Base-by-base conservation (phyloP, 2,888 invertebrate genomes). In the Lamproptera curius region DNA sequence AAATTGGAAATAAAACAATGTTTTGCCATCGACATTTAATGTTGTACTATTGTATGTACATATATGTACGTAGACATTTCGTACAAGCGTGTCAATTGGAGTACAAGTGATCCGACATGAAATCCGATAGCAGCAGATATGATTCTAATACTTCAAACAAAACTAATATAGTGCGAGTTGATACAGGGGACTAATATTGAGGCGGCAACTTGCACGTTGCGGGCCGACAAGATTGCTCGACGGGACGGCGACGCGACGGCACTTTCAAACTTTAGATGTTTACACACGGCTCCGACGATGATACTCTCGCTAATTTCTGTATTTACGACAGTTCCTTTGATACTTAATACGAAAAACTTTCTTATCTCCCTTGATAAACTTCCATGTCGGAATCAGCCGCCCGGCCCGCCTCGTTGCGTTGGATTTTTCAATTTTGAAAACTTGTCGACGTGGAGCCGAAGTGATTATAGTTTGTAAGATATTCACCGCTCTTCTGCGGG, bases 301-400 rank as follows among this genome's bases (percentile, higher is more conserved):
- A 76, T 75, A 74, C 76, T 71, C 70, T 63, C 61, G 68, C 78
- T 82, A 82, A 83, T 83, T 80, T 73, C 73, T 66, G 68, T 78
- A 80, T 82, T 83, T 79, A 81, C 74, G 76, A 73, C 74, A 72
- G 67, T 72, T 73, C 66, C 71, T 68, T 72, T 69, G 70, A 71
- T 73, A 72, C 73, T 73, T 74, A 70, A 70, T 71, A 74, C 70
- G 73, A 81, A 76, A 78, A 76, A 79, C 67, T 78, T 76, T 65
- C 63, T 71, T 70, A 71, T 72, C 67, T 65, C 59, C 57, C 61
- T 58, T 68, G 65, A 70, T 67, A 73, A 73, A 68, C 65, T 67
- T 59, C 53, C 40, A 62, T 64, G 60, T 61, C 62, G 58, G 62
- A 66, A 73, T 73, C 67, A 69, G 63, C 70, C 65, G 59, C 48